phyloP scores from a whole-genome alignment of 2,113 vertebrate genomes.

The Myxocyprinus asiaticus region DNA sequence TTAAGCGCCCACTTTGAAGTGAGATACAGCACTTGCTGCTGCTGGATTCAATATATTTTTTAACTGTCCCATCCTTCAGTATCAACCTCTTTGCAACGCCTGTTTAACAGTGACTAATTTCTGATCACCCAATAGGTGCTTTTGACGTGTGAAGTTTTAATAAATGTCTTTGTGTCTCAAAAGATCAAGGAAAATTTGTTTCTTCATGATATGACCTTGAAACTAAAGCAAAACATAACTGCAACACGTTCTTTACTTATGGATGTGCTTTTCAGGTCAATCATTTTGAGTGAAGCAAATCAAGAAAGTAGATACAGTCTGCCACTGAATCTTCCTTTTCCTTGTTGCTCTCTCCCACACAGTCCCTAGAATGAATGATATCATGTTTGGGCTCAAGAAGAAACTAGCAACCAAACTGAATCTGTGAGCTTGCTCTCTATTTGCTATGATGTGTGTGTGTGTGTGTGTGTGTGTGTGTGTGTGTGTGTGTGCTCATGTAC shows the following conservation, averaged over 20 bases:
- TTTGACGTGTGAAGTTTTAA: no score
- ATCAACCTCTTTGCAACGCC: no score
- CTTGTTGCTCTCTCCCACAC: constrained; percentile 17
- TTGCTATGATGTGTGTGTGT: constrained; percentile 21
- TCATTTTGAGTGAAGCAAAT: constrained; percentile 17
- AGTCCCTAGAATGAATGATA: constrained; percentile 41
- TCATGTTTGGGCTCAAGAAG: constrained; percentile 45
- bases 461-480: constrained; percentile 4
- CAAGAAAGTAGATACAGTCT: not conserved
- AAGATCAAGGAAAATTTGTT: not conserved
- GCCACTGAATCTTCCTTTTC: not conserved
- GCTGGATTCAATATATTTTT: no score
- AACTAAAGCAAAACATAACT: constrained; percentile 8
- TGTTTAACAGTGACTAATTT: no score
- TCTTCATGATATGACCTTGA: not conserved
- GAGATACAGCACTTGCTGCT: no score
- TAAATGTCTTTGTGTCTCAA: not conserved
- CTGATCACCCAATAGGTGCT: no score
- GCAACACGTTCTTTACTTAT: constrained; percentile 11
- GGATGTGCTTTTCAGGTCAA: not conserved
- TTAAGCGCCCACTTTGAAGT: no score
- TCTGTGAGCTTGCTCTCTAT: constrained; percentile 7
- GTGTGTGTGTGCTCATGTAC: not conserved
- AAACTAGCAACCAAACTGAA: constrained; percentile 26
- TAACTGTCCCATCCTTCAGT: no score